Conservation (phyloP, 1,140 invertebrate genomes). For the Hermetia illucens region DNA sequence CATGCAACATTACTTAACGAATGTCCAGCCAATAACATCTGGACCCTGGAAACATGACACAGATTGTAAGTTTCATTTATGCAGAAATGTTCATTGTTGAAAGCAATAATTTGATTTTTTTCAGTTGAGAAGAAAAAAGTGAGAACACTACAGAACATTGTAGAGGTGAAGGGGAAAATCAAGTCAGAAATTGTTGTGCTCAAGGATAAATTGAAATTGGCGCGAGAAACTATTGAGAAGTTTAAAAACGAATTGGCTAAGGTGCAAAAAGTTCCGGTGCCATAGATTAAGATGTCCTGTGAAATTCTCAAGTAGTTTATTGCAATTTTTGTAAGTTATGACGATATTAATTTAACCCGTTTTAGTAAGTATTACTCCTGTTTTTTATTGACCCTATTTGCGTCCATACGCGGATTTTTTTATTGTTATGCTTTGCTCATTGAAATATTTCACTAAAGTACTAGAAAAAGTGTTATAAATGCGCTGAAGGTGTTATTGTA, state of each 20-base stretch:
- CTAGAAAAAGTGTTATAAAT: too few relatives aligned
- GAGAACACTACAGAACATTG: constrained; percentile 61
- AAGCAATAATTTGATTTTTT: constrained; percentile 21
- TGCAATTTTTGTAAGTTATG: too few relatives aligned
- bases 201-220: constrained; percentile 76
- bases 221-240: constrained; percentile 78
- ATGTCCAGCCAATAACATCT: constrained; percentile 56
- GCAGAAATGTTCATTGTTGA: too few relatives aligned
- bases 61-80: constrained; percentile 81
- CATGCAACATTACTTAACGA: constrained; percentile 80
- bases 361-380: too few relatives aligned
- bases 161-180: constrained; percentile 71
- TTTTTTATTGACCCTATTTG: too few relatives aligned
- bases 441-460: too few relatives aligned
- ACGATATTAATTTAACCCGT: too few relatives aligned
- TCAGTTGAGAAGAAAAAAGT: constrained; percentile 86
- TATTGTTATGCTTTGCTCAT: too few relatives aligned
- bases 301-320: too few relatives aligned
- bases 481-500: too few relatives aligned
- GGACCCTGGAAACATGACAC: constrained; percentile 74
- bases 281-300: too few relatives aligned
- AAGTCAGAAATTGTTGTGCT: constrained; percentile 68
- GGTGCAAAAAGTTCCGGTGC: constrained; percentile 33
- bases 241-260: constrained; percentile 79
- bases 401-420: too few relatives aligned